Percentiles rank a stretch among this genome's conserved stretches.
Conservation (phyloP, 2,888 invertebrate species). For the Phalangium opilio region DNA sequence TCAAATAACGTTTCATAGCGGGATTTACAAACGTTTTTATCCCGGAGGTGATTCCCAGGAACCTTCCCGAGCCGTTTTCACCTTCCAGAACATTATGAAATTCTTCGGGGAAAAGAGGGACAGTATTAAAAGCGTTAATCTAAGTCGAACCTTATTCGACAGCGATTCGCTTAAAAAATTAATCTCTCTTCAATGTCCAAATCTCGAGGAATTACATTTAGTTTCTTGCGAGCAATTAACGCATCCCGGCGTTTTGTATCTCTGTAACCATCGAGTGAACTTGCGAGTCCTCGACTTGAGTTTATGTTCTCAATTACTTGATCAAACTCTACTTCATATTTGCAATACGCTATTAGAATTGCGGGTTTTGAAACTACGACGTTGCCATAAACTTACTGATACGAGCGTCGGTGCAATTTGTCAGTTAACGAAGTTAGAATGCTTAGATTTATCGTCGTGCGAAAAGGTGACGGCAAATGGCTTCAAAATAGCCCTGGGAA, state of each 20-base stretch:
- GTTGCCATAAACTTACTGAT: slow-evolving; percentile 49
- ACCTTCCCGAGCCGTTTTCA: slow-evolving; percentile 49
- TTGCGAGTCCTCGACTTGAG: slow-evolving; percentile 46
- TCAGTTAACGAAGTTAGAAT: slow-evolving; percentile 40
- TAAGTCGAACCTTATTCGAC: slow-evolving; percentile 52
- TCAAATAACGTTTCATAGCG: slow-evolving; percentile 52
- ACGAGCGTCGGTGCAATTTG: slow-evolving; percentile 40
- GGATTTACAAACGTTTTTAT: slow-evolving; percentile 50
- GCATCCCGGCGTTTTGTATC: slow-evolving; percentile 40
- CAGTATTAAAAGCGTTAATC: slow-evolving; percentile 43
- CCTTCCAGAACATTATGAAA: slow-evolving; percentile 48
- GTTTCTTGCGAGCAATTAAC: slow-evolving; percentile 47
- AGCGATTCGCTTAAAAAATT: slow-evolving; percentile 43
- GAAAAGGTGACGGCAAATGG: slow-evolving; percentile 46
- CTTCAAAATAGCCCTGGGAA: slow-evolving; percentile 42
- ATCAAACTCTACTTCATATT: slow-evolving; percentile 44
- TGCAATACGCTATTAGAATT: slow-evolving; percentile 43
- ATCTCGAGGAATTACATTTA: slow-evolving; percentile 39
- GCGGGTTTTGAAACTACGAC: slow-evolving; percentile 43
- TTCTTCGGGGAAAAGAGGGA: slow-evolving; percentile 40
- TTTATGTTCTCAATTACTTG: slow-evolving; percentile 47
- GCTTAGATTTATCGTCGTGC: slow-evolving; percentile 50
- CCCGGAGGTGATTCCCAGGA: slow-evolving; percentile 32
- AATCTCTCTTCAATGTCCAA: slow-evolving; percentile 38
- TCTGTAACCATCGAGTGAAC: slow-evolving; percentile 41